Evolutionary conservation across 2,113 vertebrate species (phyloP), one percentile per base, ranked within the genome.

Genomic region (Triplophysa dalaica): DNA sequence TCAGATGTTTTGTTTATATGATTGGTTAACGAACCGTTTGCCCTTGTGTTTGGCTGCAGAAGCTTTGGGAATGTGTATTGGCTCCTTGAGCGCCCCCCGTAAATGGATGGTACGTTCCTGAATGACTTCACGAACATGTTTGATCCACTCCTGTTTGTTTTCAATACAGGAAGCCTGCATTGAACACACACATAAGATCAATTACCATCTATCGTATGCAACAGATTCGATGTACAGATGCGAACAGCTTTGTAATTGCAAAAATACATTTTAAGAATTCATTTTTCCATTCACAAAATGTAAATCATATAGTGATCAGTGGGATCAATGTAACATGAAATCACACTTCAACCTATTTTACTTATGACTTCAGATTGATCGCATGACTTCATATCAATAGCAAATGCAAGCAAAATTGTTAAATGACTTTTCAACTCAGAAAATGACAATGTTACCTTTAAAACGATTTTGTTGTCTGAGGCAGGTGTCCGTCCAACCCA

Each of bases 101-200:
- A 99, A 91, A 91, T 99, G 97, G 83, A 99, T 94, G 11, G 98
- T 98, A 73, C 97, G 94, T 85, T 99, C 98, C 91, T 99, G 98
- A 77, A 99, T 99, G 68, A 98, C 98, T 85, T 99, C 98, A 22
- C 98, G 92, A 88, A 99, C 98, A 88, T 98, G 97, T 84, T 99
- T 99, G 88, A 99, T 99, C 98, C 98, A 99, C 88, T 99, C 98
- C 89, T 99, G 98, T 89, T 99, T 99, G 92, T 99, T 99, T 88
- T 99, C 98, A 61, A 99, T 96, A 87, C 95, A 98, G 69, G 96
- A 99, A 2, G 96, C 96, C 98, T 99, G 86, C 21, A 38, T 9
- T 26, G 19, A 14, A 82, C 65, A 19, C 14, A 79, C 72, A 63
- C 50, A 64, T 9, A 63, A 33, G 62, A 38, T 45, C 10, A 2